Percentiles rank a stretch among this genome's conserved stretches.
Evolutionary conservation across 2,797 vertebrate species (phyloP).

Genomic region (Cyclopterus lumpus): DNA sequence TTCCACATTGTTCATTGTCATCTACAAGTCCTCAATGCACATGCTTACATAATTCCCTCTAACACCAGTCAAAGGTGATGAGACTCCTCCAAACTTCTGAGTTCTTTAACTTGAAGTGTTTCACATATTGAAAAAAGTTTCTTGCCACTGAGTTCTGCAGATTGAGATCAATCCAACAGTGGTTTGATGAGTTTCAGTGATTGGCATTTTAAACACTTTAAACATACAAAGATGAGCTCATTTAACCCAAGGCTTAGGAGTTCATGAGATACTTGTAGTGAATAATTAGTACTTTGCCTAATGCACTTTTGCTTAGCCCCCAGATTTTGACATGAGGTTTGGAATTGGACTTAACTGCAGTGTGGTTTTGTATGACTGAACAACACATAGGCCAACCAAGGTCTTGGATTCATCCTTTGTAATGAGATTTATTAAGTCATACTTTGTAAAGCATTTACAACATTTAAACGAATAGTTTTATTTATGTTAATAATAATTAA

Average conservation of each 20-base stretch:
- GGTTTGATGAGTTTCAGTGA: conserved; percentile 8
- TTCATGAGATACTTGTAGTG: background rate
- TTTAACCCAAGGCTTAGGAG: background rate
- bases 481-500: background rate
- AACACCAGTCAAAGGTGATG: background rate
- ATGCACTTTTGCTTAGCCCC: background rate
- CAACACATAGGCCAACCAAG: background rate
- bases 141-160: conserved; percentile 43
- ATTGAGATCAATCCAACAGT: conserved; percentile 32
- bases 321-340: conserved; percentile 4
- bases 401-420: conserved; percentile 1
- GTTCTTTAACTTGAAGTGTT: conserved; percentile 5
- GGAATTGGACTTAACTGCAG: background rate
- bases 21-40: background rate
- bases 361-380: background rate
- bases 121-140: background rate
- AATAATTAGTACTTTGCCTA: background rate
- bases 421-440: background rate
- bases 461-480: background rate
- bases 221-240: background rate
- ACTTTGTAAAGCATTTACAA: background rate
- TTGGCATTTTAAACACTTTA: background rate
- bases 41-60: background rate
- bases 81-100: background rate
- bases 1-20: background rate